Evolutionary conservation across 2,113 vertebrate genomes (phyloP), one percentile per base, ranked within the genome.

Genomic region (Lichenostomus cassidix): DNA sequence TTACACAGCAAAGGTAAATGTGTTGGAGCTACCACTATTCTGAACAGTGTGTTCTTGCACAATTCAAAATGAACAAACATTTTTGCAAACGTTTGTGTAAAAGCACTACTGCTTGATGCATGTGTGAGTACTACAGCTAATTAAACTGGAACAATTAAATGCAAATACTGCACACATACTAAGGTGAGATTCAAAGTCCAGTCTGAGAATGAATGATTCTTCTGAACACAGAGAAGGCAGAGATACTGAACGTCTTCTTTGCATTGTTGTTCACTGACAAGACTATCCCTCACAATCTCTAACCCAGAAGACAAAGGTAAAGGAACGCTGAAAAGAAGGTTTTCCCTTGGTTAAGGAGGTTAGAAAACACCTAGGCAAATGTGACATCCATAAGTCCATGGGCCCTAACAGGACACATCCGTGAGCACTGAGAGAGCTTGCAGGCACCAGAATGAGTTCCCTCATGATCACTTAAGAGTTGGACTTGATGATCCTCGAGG

Each of bases 391-490:
- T 5, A 65, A 73, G 23, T 74, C 33, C 37, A 37, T 1, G 5
- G 59, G 50, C 44, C 22, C 37, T 44, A 58, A 52, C 0, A 0
- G 44, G 37, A 39, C 0, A 0, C 28, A 52, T 24, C 52, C 4
- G 11, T 14, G 60, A 59, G 19, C 14, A 23, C 27, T 29, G 60
- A 52, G 25, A 15, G 52, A 59, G 31, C 44, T 29, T 46, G 33
- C 19, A 59, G 18, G n/a, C 12, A 17, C 12, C 37, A 28, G 19
- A 74, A 33, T 42, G 24, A 52, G 5, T 12, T 27, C 7, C 15
- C 7, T 80, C 42, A 27, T 5, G 5, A 37, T 15, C 17, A 10
- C 33, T 60, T 22, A 33, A 15, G 14, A 60, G 37, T 0, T 60
- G 22, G 73, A 18, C 37, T 37, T 35, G 16, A 42, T 11, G 5